Evolutionary conservation across 64 coral and sea anemone genomes (phyloP), one percentile per base, ranked within the genome.

Genomic region (Montipora efflorescens): DNA sequence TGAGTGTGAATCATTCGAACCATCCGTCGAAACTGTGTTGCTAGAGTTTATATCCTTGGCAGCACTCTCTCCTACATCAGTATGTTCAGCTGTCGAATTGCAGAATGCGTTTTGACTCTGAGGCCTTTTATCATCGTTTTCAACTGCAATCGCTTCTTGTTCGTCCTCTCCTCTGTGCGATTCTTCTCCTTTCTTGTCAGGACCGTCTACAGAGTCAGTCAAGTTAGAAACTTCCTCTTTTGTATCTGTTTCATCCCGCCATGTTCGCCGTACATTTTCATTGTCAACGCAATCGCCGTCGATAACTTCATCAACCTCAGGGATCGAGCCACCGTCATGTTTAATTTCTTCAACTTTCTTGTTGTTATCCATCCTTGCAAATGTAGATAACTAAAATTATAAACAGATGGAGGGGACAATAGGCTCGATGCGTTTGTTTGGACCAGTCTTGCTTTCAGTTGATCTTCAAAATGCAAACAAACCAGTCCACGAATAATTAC

Each of bases 341-440:
- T 64, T 47, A 21, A 47, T n/a, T 70, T 85, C 44, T 49, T 47
- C 19, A 36, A 18, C 18, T 21, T 67, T 49, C 16, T 85, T 48
- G 18, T 47, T 45, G 16, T 85, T 64, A 45, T 69, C 82, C 82
- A 85, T 85, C 66, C 66, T 85, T 49, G 18, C 47, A 71, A 69
- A 46, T 47, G 66, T 12, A 64, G 66, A 48, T 16, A 67, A 28
- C 82, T 44, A n/a, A 70, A 71, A 18, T 47, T 85, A 85, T 85
- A 69, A 85, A 85, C 82, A 85, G 44, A 71, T 70, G 45, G 14
- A 12, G 3, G n/a, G 9, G 82, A 69, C 82, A 85, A 85, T 48
- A 11, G 8, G 46, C 44, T 69, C 61, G 3, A 22, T 18, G 18
- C 36, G 62, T 21, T 71, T 85, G 82, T 20, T 66, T 48, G 3